A percentile compares a stretch with the other conserved stretches of the same genome.
Evolutionary conservation across 1,140 invertebrate genomes (phyloP).

Genomic region (Diorhabda elongata): DNA sequence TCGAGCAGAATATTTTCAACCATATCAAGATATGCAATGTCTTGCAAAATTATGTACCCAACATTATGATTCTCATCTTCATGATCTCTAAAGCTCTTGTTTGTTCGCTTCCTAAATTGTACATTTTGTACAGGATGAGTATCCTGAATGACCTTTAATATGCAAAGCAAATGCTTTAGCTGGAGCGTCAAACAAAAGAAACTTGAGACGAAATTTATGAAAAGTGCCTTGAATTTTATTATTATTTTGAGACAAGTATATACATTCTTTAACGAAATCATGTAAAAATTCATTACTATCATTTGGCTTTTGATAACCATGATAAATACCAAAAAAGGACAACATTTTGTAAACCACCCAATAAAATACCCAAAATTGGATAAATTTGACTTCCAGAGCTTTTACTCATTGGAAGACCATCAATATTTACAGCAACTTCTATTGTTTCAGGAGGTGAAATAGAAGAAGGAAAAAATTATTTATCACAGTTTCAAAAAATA

Average conservation of each 20-base stretch:
- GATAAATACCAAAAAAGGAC: slow-evolving; percentile 13
- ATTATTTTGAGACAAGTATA: neutral
- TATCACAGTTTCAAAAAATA: neutral
- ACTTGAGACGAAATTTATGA: no score
- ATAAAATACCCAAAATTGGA: slow-evolving; percentile 11
- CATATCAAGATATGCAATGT: slow-evolving; percentile 8
- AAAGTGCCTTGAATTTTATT: slow-evolving; percentile 3
- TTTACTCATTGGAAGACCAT: slow-evolving; percentile 15
- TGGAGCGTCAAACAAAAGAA: no score
- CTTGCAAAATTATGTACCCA: neutral
- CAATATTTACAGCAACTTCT: slow-evolving; percentile 16
- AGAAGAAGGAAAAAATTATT: neutral
- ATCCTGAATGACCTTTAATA: slow-evolving; percentile 14
- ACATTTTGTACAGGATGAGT: slow-evolving; percentile 18
- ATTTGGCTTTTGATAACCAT: slow-evolving; percentile 15
- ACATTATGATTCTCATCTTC: slow-evolving; percentile 7
- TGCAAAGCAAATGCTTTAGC: neutral
- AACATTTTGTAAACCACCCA: neutral
- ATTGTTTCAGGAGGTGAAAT: neutral
- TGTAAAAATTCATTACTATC: slow-evolving; percentile 17
- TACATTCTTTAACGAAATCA: slow-evolving; percentile 13
- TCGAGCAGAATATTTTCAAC: slow-evolving; percentile 10
- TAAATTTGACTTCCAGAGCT: slow-evolving; percentile 12
- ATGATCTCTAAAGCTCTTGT: neutral
- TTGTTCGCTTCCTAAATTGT: slow-evolving; percentile 6